Base-by-base conservation (phyloP, 64 coral and sea anemone species). In the Montipora capricornis region DNA sequence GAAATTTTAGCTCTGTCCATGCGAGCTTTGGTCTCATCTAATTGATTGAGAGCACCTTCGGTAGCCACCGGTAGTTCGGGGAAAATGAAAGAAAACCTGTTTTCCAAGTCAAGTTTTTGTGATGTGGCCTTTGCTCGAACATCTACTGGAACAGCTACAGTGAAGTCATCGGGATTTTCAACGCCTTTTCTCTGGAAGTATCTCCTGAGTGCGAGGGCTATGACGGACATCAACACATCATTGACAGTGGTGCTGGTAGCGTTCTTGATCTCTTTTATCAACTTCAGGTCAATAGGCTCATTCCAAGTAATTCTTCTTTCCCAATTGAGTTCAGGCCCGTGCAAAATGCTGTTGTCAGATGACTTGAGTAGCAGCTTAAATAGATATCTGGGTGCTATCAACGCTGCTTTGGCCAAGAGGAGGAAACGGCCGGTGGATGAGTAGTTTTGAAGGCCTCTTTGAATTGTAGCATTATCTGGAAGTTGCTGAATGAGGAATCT, bases 191-290 rank as follows among this genome's bases (percentile, higher is more conserved):
- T 91, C 83, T 81, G 91, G 84, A 94, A 96, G 74, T 96, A 99
- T 3, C 84, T 91, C 5, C 95, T 87, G 47, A 99, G 77, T 61
- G 94, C 95, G 20, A 73, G 91, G 16, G 94, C 81, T 5, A 99
- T 77, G 44, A 92, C 94, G 12, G 97, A 81, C 79, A 96, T 93
- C 14, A 99, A 59, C 8, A 99, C 95, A 78, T 99, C 97, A 68
- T 99, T 99, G 5, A 99, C 89, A 8, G 97, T 99, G 10, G 97
- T 94, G 8, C 89, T 92, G 59, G 97, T 96, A 17, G 60, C 75
- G 59, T 44, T 87, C 58, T 99, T 99, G 11, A 99, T 96, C 75
- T 83, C 52, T 58, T 99, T 99, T 10, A 99, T 80, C 1, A 96
- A 20, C 15, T 96, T 74, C 1, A 99, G 74, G n/a, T 94, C 94